Evolutionary conservation across 2,113 vertebrate species (phyloP), one percentile per base, ranked within the genome.

Genomic region (Cariama cristata): DNA sequence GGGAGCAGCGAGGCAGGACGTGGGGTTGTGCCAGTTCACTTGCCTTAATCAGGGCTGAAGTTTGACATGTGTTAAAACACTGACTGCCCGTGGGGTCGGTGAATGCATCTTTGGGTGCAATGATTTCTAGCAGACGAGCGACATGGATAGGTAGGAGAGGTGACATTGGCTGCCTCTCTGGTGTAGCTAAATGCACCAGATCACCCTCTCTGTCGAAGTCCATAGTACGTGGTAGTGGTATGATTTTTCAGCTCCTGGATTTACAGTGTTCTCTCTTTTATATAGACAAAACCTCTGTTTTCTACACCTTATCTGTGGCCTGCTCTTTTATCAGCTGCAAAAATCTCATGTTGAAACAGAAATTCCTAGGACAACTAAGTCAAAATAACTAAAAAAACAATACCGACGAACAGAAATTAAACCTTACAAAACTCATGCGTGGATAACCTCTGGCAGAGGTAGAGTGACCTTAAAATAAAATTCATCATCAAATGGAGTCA

Each of bases 171-270:
- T 50, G 45, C 13, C 32, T 67, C 28, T 45, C 52, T 42, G 14
- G 11, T 35, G 40, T 74, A 71, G 50, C 63, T 53, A 86, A 68
- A 28, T 20, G 17, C 14, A 55, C 4, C 58, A 60, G 24, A 32
- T 19, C 2, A 0, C 53, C 13, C 8, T 35, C 40, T 83, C 58
- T 3, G 2, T 44, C 62, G 49, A 60, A 79, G 49, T 8, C 30
- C 0, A 0, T 5, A 71, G 16, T 18, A 79, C 56, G 30, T 10
- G 21, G 9, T 9, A 59, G 28, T 50, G 45, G 35, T 40, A 11
- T 15, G 45, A 56, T 40, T 84, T 84, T 87, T 84, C 27, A 68
- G 10, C 21, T 59, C 30, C 32, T 27, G 19, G 44, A 40, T 87
- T 85, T 85, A 35, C 52, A 67, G 1, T 50, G 44, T 56, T 44